Conservation (phyloP, 1,140 invertebrate species). For the Drosophila miranda region DNA sequence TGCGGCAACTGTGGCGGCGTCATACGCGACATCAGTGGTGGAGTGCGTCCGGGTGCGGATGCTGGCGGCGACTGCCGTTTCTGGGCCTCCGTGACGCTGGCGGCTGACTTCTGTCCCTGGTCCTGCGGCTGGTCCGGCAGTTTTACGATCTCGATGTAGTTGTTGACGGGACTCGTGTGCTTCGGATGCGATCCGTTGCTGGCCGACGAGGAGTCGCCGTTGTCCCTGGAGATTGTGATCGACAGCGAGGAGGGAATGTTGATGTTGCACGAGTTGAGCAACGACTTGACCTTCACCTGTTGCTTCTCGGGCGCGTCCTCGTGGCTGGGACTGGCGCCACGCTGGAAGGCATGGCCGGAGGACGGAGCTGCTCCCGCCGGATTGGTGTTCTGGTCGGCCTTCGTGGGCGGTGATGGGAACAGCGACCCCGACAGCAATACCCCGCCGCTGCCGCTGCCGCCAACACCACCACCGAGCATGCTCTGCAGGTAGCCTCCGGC, state of each 20-base stretch:
- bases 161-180: constrained; percentile 81
- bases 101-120: constrained; percentile 9
- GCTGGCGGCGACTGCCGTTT: constrained; percentile 37
- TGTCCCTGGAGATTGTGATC: constrained; percentile 79
- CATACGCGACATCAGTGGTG: constrained; percentile 47
- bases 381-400: constrained; percentile 58
- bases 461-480: constrained; percentile 43
- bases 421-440: too few relatives aligned
- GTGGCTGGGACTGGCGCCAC: constrained; percentile 42
- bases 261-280: constrained; percentile 81
- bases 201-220: constrained; percentile 62
- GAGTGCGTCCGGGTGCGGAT: not conserved
- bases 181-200: constrained; percentile 68
- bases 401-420: constrained; percentile 72
- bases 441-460: constrained; percentile 5
- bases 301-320: constrained; percentile 80
- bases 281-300: constrained; percentile 75
- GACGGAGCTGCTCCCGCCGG: constrained; percentile 1
- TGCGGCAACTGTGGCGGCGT: constrained; percentile 50
- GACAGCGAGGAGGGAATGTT: constrained; percentile 81
- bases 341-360: constrained; percentile 4
- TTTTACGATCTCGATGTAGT: constrained; percentile 82
- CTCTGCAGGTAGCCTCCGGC: constrained; percentile 63
- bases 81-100: constrained; percentile 20
- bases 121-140: constrained; percentile 68